Conservation (phyloP, 2,113 vertebrate species). For the Phyllostomus hastatus region DNA sequence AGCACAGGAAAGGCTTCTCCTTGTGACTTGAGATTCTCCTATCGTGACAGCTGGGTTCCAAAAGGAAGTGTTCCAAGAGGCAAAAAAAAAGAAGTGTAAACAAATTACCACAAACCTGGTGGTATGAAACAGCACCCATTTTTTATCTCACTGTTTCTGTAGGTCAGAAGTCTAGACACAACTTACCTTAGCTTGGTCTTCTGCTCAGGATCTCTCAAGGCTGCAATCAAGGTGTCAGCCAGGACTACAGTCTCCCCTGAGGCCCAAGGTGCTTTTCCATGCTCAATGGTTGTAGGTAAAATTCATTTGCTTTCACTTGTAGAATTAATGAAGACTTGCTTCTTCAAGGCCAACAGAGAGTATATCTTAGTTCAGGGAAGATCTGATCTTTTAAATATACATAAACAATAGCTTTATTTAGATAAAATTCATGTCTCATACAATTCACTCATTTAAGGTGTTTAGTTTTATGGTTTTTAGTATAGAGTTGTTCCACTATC, state of each 20-base stretch:
- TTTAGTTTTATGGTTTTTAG: neutral
- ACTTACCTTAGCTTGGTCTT: neutral
- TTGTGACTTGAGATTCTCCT: neutral
- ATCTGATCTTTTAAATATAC: neutral
- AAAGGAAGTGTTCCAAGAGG: neutral
- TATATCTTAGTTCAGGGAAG: neutral
- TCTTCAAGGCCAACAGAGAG: neutral
- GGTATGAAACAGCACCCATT: neutral
- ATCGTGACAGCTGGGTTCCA: neutral
- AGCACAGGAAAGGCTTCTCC: neutral
- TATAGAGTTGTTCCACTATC: neutral
- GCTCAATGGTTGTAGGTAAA: neutral
- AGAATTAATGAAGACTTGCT: neutral
- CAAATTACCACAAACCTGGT: neutral
- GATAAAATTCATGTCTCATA: neutral
- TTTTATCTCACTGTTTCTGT: neutral
- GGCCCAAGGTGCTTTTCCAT: neutral
- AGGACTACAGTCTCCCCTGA: neutral
- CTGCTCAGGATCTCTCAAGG: neutral
- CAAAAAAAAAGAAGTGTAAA: neutral
- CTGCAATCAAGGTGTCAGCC: neutral
- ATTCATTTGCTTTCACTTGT: neutral
- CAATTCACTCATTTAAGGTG: neutral
- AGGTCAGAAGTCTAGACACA: neutral
- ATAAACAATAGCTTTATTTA: neutral